These are phyloP conservation scores for Vimba vimba DNA, from an alignment of 2,113 vertebrate species.

Conservation along the genomic window DNA sequence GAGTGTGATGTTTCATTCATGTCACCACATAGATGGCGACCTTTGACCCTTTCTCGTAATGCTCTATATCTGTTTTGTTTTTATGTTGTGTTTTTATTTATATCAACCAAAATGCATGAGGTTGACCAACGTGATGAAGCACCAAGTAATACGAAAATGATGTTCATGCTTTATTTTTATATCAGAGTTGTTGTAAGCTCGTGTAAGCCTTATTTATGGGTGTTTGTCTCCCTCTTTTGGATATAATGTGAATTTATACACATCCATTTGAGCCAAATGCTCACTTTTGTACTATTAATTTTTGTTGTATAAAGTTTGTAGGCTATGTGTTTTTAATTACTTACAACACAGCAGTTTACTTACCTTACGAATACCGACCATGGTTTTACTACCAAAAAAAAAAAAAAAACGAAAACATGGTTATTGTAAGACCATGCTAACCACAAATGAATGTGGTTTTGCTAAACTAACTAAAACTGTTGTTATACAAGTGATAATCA, in stretches of 20 bases:
- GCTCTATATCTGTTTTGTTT: background rate
- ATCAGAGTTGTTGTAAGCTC: background rate
- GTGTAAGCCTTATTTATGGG: background rate
- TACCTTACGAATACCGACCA: too few species aligned
- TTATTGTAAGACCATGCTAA: too few species aligned
- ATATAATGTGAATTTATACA: background rate
- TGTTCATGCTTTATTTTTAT: background rate
- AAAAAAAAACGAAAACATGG: too few species aligned
- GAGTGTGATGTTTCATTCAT: background rate
- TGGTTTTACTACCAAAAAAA: too few species aligned
- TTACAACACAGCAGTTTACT: background rate
- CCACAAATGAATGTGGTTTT: too few species aligned
- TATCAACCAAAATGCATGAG: too few species aligned
- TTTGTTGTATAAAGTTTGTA: too few species aligned
- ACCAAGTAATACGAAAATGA: background rate
- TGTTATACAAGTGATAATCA: too few species aligned
- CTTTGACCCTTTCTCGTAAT: background rate
- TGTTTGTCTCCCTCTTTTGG: constrained; percentile 32
- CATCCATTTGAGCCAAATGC: background rate
- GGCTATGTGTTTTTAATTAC: background rate
- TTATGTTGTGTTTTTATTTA: background rate
- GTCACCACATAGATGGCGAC: background rate
- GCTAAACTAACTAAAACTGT: too few species aligned
- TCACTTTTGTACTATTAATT: too few species aligned
- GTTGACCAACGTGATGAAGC: too few species aligned